phyloP scores from a whole-genome alignment of 2,113 vertebrate genomes.

The Crypturellus undulatus region DNA sequence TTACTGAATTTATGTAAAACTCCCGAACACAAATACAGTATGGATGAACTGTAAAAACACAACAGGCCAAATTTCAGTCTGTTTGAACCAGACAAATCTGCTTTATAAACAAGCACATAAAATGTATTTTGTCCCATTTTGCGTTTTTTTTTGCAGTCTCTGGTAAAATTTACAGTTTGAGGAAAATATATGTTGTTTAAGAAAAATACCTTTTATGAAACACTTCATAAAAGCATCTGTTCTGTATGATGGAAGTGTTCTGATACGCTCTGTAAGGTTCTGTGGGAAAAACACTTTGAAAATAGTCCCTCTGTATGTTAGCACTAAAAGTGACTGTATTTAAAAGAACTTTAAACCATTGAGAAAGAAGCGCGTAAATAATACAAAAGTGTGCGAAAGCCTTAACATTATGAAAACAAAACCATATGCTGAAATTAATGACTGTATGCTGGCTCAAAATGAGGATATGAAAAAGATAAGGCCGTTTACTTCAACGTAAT shows the following conservation, averaged over 20 bases:
- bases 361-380: not conserved
- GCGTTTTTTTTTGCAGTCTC: no score
- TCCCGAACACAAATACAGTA: not conserved
- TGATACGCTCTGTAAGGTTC: not conserved
- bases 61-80: not conserved
- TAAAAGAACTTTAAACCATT: not conserved
- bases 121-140: not conserved
- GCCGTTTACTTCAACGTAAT: not conserved
- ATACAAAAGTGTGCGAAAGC: not conserved
- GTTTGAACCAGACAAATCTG: not conserved
- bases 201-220: not conserved
- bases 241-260: not conserved
- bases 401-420: not conserved
- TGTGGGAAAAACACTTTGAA: not conserved
- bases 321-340: not conserved
- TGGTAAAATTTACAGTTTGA: slow-evolving; percentile 4
- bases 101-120: not conserved
- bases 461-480: not conserved
- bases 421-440: not conserved
- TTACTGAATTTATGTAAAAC: slow-evolving; percentile 5
- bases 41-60: not conserved
- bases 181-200: not conserved
- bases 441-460: not conserved
- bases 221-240: not conserved
- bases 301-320: not conserved